Base-by-base conservation (phyloP, 2,797 vertebrate species). In the Chiroxiphia lanceolata region DNA sequence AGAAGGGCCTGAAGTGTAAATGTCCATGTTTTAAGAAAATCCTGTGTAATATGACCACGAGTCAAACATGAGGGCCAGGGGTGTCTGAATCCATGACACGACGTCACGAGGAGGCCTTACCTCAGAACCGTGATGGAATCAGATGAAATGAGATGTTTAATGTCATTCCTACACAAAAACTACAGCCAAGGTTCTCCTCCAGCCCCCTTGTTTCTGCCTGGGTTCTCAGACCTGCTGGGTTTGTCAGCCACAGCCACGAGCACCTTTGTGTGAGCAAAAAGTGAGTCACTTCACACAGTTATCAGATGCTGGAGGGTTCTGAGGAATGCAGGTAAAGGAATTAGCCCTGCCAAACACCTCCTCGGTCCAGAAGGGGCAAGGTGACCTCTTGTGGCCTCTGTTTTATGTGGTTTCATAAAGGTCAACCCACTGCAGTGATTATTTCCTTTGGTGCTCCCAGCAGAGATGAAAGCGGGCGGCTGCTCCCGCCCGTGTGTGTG, bases 341-440 rank as follows among this genome's bases (percentile, higher is more conserved):
- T 31, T 2, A 16, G 44, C 56, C 65, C 0, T 45, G 4, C 15
- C 7, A 4, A 60, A 36, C 14, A 8, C 69, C 42, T 65, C 69
- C 42, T 65, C 2, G 0, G 20, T 34, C 40, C 45, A 40, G 90
- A 71, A 91, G 50, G 82, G 56, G 27, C 11, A 22, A 93, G 85
- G 61, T 92, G 94, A 94, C 70, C 94, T 93, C 84, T 92, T 61
- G 77, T 91, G 94, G 90, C 70, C 78, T 84, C 56, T 54, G 42
- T 10, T 88, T 53, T 12, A 4, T 23, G 61, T 33, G 42, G 50
- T 64, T 80, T 47, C 82, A 33, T 23, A 8, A n/a, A 68, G 76
- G 57, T 72, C 67, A 83, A 11, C 70, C 29, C 31, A 5, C 34
- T 15, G 33, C n/a, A 4, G 14, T 12, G 67, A n/a, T 51, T 16